Base-by-base conservation (phyloP, 1,140 invertebrate genomes). In the Druon quercuslanigerum region DNA sequence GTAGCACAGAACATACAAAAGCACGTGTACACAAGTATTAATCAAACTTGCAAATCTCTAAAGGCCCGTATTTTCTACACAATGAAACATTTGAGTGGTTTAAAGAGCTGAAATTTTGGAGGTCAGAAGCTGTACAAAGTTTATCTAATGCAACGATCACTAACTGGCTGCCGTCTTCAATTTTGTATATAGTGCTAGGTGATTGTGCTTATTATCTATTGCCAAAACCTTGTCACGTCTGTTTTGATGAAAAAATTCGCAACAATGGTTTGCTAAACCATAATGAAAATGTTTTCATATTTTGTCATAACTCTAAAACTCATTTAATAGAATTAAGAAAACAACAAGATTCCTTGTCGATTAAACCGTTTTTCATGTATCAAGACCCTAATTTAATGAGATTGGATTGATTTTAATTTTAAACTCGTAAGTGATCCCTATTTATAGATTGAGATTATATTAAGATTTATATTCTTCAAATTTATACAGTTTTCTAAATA, bases 21-120 rank as follows among this genome's bases (percentile, higher is more conserved):
- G 74, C 82, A 85, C 1, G 87, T 84, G 40, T 87, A 89, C 81
- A 87, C 83, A 25, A 91, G 90, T 77, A 83, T 91, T 9, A 78
- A 77, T 54, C 86, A 89, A 75, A 90, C 88, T 81, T 91, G 87
- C 79, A 87, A 85, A 80, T 84, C 85, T 11, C 66, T 91, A 9
- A 91, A 87, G 79, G 86, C 83, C 54, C 87, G 90, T 13, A 77
- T 86, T 19, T 80, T 85, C 73, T 79, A 84, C 33, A 90, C 89
- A 50, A 78, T 87, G n/a, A 91, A 90, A 84, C 80, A 91, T 19
- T 51, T 91, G n/a, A 91, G 85, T 60, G 88, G 81, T 78, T 85
- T 90, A 81, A 89, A 88, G 76, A 91, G 90, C 84, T 91, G 88
- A 91, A 90, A 86, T 81, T 71, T 74, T 84, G 76, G 82, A 78